phyloP scores from a whole-genome alignment of 2,888 invertebrate species.

The Elmis aenea region DNA sequence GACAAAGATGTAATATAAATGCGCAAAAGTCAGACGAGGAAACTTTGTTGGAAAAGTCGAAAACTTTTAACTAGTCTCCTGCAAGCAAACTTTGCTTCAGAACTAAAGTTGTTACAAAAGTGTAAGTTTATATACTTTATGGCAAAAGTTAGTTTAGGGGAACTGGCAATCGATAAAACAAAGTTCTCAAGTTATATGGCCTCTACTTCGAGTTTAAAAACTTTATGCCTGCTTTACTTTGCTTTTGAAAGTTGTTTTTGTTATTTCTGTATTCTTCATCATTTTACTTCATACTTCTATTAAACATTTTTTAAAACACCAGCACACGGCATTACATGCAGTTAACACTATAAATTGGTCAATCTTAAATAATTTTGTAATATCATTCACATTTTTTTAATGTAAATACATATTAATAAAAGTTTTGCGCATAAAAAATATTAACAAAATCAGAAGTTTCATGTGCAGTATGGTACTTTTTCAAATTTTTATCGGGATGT shows the following conservation, averaged over 20 bases:
- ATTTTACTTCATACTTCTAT: too few species aligned
- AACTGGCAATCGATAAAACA: constrained; percentile 29
- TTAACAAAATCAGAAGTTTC: too few species aligned
- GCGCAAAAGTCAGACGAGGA: constrained; percentile 30
- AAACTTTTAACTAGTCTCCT: constrained; percentile 44
- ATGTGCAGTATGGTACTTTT: too few species aligned
- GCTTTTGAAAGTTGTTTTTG: constrained; percentile 18
- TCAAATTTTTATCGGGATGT: too few species aligned
- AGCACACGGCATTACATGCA: too few species aligned
- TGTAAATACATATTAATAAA: too few species aligned
- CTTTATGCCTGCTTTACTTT: constrained; percentile 20
- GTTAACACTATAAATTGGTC: too few species aligned
- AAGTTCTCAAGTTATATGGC: constrained; percentile 27
- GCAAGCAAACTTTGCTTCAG: constrained; percentile 40
- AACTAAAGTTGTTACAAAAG: constrained; percentile 50
- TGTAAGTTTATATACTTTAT: constrained; percentile 50
- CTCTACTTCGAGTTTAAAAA: constrained; percentile 24
- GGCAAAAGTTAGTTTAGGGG: constrained; percentile 47
- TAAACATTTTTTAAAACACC: too few species aligned
- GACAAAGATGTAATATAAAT: constrained; percentile 29
- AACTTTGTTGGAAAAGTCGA: constrained; percentile 26
- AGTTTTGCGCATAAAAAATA: too few species aligned
- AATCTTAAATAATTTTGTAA: too few species aligned
- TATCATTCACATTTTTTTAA: too few species aligned
- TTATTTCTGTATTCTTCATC: constrained; percentile 10